Evolutionary conservation across 2,113 vertebrate species (phyloP).

Genomic region (Pavo muticus): DNA sequence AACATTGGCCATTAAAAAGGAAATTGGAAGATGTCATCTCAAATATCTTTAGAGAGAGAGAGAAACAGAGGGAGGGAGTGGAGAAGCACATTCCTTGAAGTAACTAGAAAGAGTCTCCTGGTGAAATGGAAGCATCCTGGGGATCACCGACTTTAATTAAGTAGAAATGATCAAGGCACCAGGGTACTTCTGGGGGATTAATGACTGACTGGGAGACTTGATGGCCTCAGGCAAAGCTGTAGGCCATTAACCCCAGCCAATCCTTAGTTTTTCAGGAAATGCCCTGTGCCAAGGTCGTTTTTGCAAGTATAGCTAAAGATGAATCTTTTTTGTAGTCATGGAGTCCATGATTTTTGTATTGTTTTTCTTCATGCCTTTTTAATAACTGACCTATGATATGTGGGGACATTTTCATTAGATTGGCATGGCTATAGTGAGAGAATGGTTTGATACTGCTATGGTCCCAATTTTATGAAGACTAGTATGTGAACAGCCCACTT

Average conservation of each 20-base stretch:
- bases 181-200: conserved; percentile 59
- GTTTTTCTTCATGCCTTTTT: conserved; percentile 1
- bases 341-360: conserved; percentile 42
- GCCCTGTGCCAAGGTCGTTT: conserved; percentile 56
- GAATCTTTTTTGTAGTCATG: conserved; percentile 19
- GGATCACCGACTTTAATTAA: conserved; percentile 70
- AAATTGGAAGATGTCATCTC: conserved; percentile 65
- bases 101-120: conserved; percentile 66
- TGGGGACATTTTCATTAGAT: conserved; percentile 36
- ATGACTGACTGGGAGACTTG: conserved; percentile 59
- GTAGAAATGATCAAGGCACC: conserved; percentile 66
- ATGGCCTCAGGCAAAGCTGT: conserved; percentile 70
- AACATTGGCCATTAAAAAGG: conserved; percentile 71
- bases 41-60: conserved; percentile 64
- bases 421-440: background rate
- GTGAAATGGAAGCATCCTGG: conserved; percentile 64
- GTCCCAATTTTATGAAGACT: background rate
- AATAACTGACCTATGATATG: conserved; percentile 38
- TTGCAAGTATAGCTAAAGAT: conserved; percentile 53
- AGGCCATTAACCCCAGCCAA: conserved; percentile 63
- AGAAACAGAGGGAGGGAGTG: conserved; percentile 9
- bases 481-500: background rate
- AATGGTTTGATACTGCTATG: conserved; percentile 8
- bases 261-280: conserved; percentile 61
- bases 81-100: conserved; percentile 65